Percentiles rank a stretch among this genome's conserved stretches.
Conservation (phyloP, 1,140 invertebrate genomes). For the Andrena cerasifolii region DNA sequence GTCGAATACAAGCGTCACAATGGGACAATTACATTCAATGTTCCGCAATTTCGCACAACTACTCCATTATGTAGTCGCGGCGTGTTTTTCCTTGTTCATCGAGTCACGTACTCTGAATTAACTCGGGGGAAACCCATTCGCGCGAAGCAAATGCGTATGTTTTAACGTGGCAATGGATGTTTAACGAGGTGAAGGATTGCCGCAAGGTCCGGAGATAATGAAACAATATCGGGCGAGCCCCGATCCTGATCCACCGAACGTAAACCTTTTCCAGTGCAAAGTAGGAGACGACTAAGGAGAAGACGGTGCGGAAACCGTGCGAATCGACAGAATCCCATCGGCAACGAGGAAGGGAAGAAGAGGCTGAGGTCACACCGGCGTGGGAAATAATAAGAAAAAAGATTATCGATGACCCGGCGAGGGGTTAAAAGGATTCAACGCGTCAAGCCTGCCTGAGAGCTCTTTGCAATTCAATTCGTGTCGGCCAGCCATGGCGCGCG, state of each 20-base stretch:
- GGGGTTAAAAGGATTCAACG: constrained; percentile 69
- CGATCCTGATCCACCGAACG: no score
- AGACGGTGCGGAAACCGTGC: not conserved
- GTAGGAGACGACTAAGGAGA: not conserved
- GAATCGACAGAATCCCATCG: not conserved
- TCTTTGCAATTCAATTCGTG: constrained; percentile 69
- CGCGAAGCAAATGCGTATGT: not conserved
- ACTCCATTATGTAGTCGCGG: no score
- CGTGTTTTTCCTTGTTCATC: not conserved
- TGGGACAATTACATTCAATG: not conserved
- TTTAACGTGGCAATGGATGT: not conserved
- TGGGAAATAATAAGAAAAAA: constrained; percentile 58
- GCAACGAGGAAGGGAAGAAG: constrained; percentile 17
- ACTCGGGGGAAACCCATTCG: not conserved
- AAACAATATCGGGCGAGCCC: not conserved
- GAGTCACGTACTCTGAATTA: not conserved
- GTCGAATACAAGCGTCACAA: not conserved
- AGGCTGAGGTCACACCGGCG: not conserved
- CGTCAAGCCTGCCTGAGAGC: constrained; percentile 53
- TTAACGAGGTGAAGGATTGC: not conserved
- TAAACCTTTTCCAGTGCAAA: not conserved
- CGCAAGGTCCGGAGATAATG: not conserved
- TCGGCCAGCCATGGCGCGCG: constrained; percentile 6
- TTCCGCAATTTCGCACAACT: not conserved
- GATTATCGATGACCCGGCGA: constrained; percentile 56